Percentiles rank a stretch among this genome's conserved stretches.
phyloP scores from a whole-genome alignment of 2,113 vertebrate genomes.

The Strix aluco region DNA sequence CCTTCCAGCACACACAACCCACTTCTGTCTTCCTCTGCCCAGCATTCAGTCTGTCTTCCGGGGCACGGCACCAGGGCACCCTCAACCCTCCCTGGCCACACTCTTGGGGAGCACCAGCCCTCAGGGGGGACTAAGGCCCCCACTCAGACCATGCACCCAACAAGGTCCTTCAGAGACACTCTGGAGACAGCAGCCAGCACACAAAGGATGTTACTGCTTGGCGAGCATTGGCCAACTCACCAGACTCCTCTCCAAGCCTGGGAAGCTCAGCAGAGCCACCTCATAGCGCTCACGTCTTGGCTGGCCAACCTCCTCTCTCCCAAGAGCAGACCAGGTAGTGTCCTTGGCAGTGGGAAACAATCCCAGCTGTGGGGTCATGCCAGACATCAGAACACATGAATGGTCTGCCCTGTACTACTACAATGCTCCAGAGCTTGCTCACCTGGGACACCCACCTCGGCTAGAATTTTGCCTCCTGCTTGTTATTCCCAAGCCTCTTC shows the following conservation, averaged over 20 bases:
- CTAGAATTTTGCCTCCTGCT: neutral
- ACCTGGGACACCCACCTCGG: neutral
- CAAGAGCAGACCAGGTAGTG: rapidly evolving
- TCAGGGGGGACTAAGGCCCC: no score
- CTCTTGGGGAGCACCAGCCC: neutral
- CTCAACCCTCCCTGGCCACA: neutral
- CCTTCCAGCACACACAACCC: neutral
- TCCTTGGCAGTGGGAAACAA: no score
- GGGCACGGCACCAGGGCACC: rapidly evolving
- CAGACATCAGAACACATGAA: neutral
- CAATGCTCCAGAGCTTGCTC: neutral
- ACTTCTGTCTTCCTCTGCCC: neutral
- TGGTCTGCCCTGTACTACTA: rapidly evolving
- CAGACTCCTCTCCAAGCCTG: neutral
- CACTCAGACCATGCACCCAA: neutral
- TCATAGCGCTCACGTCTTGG: neutral
- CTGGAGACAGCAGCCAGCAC: neutral
- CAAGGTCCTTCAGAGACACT: neutral
- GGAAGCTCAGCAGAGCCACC: neutral
- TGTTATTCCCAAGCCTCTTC: neutral
- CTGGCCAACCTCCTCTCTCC: neutral
- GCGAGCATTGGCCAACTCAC: neutral
- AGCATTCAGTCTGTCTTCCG: neutral
- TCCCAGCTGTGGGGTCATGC: rapidly evolving
- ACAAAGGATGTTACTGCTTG: rapidly evolving